Evolutionary conservation across 2,797 vertebrate species (phyloP), one percentile per base, ranked within the genome.

Genomic region (Microchirus variegatus): DNA sequence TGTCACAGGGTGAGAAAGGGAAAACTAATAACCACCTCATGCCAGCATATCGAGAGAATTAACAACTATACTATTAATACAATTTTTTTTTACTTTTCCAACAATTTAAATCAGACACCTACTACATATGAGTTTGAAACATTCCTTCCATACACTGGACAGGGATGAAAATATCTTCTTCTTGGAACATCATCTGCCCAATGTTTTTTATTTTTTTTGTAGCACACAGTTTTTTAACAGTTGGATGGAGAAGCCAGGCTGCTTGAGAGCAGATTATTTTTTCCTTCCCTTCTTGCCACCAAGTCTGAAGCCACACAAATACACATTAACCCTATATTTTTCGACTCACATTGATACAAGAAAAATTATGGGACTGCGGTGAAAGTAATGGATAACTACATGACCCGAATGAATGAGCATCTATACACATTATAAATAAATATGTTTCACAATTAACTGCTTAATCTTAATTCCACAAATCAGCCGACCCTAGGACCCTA

Each of bases 11-110:
- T 57, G 43, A 59, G 43, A 31, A 22, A 59, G 18, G 46, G 52
- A 55, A 70, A 80, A 67, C 35, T 75, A 63, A 77, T 79, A 76
- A 75, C 36, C 15, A 47, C 42, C 53, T 76, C 65, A 58, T 0
- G 3, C 19, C 47, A 53, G 62, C 9, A 57, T 5, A 12, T 14
- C 5, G 38, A 31, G 31, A 46, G 31, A 66, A 54, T 51, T 47
- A 71, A 19, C 41, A 17, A 46, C 16, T 46, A 1, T 46, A 35
- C 1, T 31, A 15, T 16, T 9, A 16, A 5, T 7, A n/a, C 52
- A 16, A 22, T 13, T 66, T 57, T 53, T 53, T n/a, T 44, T 14
- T 1, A 26, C 7, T 43, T 59, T 66, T 58, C 12, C 15, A 42
- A 42, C 37, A 61, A 8, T 43, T 41, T 49, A 43, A 67, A 64